These are phyloP conservation scores for Eulithis prunata DNA, from an alignment of 2,888 invertebrate genomes.

Conservation along the genomic window DNA sequence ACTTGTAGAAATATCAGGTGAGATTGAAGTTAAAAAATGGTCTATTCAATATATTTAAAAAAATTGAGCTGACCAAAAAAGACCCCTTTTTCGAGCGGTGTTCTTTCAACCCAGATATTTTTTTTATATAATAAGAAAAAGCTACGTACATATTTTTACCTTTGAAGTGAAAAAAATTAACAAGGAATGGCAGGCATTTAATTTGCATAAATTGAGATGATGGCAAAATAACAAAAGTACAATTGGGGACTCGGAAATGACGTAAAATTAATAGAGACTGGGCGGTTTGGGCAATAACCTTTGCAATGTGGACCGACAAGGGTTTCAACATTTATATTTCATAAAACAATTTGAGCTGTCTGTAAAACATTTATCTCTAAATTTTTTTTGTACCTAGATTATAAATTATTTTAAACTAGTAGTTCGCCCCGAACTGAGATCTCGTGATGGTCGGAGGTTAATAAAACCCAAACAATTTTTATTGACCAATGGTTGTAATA, in stretches of 20 bases:
- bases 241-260: conserved; percentile 8
- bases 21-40: too few species aligned
- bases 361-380: neutral
- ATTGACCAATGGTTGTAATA: too few species aligned
- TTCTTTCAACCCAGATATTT: too few species aligned
- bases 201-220: conserved; percentile 21
- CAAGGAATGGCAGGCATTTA: neutral
- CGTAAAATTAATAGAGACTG: conserved; percentile 20
- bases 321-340: conserved; percentile 2
- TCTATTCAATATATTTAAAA: too few species aligned
- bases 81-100: too few species aligned
- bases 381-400: neutral
- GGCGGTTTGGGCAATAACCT: conserved; percentile 20
- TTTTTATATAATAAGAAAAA: too few species aligned
- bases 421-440: too few species aligned
- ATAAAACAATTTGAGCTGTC: neutral
- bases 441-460: too few species aligned
- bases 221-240: conserved; percentile 32
- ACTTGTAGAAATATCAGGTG: too few species aligned
- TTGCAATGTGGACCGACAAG: conserved; percentile 17
- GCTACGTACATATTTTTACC: neutral
- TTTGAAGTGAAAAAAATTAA: neutral
- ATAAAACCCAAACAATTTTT: too few species aligned
- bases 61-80: too few species aligned
- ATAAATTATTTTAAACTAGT: too few species aligned